Evolutionary conservation across 2,113 vertebrate species (phyloP).

Genomic region (Aegithalos caudatus): DNA sequence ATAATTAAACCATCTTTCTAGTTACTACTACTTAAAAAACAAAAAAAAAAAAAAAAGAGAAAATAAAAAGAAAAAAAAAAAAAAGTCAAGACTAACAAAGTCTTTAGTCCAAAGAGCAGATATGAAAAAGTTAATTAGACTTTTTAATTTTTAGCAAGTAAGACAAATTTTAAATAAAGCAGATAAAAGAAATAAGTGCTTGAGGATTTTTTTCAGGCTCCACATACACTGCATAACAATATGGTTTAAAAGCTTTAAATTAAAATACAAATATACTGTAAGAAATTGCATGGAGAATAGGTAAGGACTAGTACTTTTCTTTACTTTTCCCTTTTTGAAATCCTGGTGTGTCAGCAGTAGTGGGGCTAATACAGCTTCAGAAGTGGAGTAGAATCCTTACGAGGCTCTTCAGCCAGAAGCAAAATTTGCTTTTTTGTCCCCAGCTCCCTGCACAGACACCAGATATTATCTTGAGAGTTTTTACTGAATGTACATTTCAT

Average conservation of each 20-base stretch:
- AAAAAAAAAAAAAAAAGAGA: neutral
- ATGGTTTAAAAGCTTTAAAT: neutral
- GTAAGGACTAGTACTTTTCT: neutral
- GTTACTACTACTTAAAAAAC: neutral
- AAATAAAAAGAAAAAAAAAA: neutral
- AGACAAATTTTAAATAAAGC: neutral
- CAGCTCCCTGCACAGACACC: neutral
- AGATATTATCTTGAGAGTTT: neutral
- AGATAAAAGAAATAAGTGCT: neutral
- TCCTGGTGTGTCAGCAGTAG: neutral
- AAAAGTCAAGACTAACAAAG: neutral
- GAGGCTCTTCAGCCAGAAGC: neutral
- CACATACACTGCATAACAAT: neutral
- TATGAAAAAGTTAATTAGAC: neutral
- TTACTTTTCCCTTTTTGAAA: neutral
- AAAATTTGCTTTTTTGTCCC: neutral
- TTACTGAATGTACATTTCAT: neutral
- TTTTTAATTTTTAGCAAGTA: neutral
- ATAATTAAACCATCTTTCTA: neutral
- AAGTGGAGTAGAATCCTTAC: neutral
- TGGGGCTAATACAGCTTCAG: neutral
- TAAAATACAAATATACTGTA: neutral
- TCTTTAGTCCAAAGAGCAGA: neutral
- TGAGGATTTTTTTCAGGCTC: neutral
- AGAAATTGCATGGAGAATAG: neutral